Base-by-base conservation (phyloP, 2,888 invertebrate species). In the Zaprionus obscuricornis region DNA sequence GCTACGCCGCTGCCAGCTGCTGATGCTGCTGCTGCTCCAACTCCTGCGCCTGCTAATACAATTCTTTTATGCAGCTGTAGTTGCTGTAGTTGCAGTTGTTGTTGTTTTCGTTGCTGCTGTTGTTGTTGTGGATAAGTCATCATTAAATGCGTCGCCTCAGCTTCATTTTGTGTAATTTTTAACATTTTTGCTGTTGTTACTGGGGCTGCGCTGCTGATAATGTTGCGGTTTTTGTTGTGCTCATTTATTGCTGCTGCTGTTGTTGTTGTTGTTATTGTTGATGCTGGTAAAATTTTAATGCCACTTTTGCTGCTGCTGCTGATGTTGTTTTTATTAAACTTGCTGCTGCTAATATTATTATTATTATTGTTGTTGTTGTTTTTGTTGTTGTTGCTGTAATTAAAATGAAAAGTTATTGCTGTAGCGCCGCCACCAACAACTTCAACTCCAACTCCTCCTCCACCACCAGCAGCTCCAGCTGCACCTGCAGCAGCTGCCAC, bases 341-440 rank as follows among this genome's bases (percentile, higher is more conserved):
- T n/a, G n/a, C n/a, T 36, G 22, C 17, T 43, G 43, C 27, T 40
- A 17, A 22, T 7, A 22, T 22, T 22, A 7, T 10, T 70, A 14
- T 20, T 70, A 13, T 31, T 65, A 31, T 14, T 66, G 4, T 10
- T 71, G 4, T 13, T 71, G 17, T 7, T 56, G n/a, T 24, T 70
- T 24, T 10, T 64, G 5, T 20, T 62, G 17, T 10, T 68, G 45
- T 49, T 74, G 59, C 57, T 77, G 54, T 62, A 74, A 33, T 66
- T 69, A 20, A 77, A 79, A 63, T 78, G 77, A 56, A 78, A 49
- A 8, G 70, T 63, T 20, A 78, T 71, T 40, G 74, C 55, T 40
- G 66, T 65, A 65, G 51, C 56, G 26, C 50, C 18, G 46, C 55
- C 66, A 47, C 55, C 36, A 43, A n/a, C n/a, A n/a, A n/a, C n/a